These are phyloP conservation scores for Euphydryas editha DNA, from an alignment of 2,888 invertebrate genomes.

Conservation along the genomic window DNA sequence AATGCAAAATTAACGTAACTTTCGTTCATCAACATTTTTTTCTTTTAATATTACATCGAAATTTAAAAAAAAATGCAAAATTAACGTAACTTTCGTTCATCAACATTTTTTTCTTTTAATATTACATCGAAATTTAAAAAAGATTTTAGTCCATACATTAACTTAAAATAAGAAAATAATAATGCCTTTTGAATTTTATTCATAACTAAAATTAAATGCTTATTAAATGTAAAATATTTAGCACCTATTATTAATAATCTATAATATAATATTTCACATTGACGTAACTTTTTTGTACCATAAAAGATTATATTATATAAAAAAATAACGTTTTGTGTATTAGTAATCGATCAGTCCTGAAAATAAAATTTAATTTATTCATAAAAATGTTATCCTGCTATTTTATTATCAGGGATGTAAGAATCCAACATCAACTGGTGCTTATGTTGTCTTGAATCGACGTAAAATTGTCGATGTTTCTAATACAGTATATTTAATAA, in stretches of 20 bases:
- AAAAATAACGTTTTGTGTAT: background rate
- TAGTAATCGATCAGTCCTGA: background rate
- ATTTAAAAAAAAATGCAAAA: background rate
- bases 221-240: background rate
- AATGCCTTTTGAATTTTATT: background rate
- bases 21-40: too few species aligned
- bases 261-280: background rate
- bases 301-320: too few species aligned
- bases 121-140: background rate
- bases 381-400: too few species aligned
- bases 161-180: background rate
- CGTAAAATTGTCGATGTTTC: background rate
- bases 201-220: conserved; percentile 3
- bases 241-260: conserved; percentile 1
- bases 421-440: too few species aligned
- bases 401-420: too few species aligned
- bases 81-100: too few species aligned
- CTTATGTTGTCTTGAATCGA: too few species aligned
- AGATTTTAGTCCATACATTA: background rate
- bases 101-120: background rate
- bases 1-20: too few species aligned
- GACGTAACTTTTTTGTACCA: conserved; percentile 4
- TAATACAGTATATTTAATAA: background rate
- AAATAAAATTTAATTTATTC: background rate
- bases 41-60: too few species aligned